Evolutionary conservation across 2,888 invertebrate genomes (phyloP).

Genomic region (Ochropleura leucogaster): DNA sequence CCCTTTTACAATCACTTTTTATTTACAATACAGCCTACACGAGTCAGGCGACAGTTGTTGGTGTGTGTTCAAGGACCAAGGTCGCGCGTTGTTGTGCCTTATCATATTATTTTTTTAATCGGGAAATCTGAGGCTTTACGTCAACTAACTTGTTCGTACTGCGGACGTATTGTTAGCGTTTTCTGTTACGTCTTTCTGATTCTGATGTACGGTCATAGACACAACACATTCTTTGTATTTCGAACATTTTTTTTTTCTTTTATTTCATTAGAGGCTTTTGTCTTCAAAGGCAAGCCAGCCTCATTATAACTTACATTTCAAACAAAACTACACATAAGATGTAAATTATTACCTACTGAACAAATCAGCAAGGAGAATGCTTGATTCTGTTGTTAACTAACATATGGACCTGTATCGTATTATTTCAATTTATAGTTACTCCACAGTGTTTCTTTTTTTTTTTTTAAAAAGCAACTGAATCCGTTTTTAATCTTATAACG

Average conservation of each 20-base stretch:
- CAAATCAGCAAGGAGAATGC: no score
- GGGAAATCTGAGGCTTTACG: constrained; percentile 1
- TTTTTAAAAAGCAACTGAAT: constrained; percentile 26
- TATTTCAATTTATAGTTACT: no score
- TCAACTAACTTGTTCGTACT: not conserved
- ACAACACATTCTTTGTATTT: not conserved
- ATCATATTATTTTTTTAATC: constrained; percentile 37
- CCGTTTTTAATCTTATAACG: constrained; percentile 55
- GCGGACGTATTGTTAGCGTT: not conserved
- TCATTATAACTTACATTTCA: no score
- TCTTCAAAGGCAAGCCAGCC: no score
- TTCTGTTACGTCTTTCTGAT: not conserved
- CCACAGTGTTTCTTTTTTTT: no score
- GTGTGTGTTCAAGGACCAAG: constrained; percentile 49
- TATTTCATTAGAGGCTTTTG: no score
- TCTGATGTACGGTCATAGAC: not conserved
- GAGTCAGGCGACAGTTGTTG: constrained; percentile 50
- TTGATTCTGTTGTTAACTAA: no score
- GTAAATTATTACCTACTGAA: no score
- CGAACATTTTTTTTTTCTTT: no score
- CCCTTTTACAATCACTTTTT: constrained; percentile 71
- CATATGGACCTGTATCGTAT: no score
- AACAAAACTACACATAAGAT: no score
- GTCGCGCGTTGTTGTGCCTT: constrained; percentile 34
- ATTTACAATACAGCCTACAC: constrained; percentile 62